Evolutionary conservation across 1,140 invertebrate genomes (phyloP), one percentile per base, ranked within the genome.

Genomic region (Drosophila equinoxialis): DNA sequence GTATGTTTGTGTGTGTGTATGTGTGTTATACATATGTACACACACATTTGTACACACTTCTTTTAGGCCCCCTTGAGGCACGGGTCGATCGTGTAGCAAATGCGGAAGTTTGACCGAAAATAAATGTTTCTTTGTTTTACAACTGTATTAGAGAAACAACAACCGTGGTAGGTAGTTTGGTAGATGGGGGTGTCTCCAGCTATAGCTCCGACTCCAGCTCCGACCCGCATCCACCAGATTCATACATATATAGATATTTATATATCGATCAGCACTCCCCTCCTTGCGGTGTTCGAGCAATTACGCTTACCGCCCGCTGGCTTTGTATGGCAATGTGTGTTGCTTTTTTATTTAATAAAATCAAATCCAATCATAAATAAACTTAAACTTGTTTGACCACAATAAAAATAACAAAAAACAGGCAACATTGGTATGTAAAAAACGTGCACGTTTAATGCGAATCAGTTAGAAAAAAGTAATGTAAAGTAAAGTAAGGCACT

Each of bases 341-440:
- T 79, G 82, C 51, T 76, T 79, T 78, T 72, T 77, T 80, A 73
- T 89, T 89, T 71, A 84, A 89, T 89, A 83, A 89, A 89, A 89
- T 89, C 84, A 89, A 89, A 89, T 79, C 84, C 85, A 89, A 89
- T 89, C 84, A 89, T 84, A 89, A 89, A 89, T 87, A 89, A 89
- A 89, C 76, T 84, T 75, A 89, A 89, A 89, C 84, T 66, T 77
- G 84, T 89, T 89, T 89, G 84, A 89, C 84, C 84, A 87, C 84
- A 74, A 80, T 20, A 51, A 20, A 6, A 69, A 63, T 6, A 33
- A 62, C 73, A 61, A 74, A 64, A 73, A n/a, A 41, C 20, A 45
- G 54, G 26, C 65, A 55, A 62, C 70, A 63, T 68, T 73, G 83
- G 83, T 81, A 87, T 86, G 84, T 87, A 83, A 83, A 78, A 87